These are phyloP conservation scores for Saccostrea echinata DNA, from an alignment of 1,140 invertebrate species.

Conservation along the genomic window DNA sequence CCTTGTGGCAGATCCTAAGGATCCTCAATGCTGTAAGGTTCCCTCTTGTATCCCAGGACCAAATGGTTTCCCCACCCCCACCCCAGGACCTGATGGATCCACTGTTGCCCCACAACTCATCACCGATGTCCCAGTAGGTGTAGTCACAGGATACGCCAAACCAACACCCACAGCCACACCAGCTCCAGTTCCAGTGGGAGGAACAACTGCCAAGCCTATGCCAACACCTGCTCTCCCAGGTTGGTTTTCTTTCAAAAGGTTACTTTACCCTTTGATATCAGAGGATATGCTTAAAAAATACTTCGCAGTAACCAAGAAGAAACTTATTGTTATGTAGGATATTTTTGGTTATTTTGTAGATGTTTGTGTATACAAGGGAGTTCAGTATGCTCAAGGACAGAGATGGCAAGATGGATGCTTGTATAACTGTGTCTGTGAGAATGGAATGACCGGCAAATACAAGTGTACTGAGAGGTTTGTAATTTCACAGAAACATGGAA, in stretches of 20 bases:
- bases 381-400: conserved; percentile 65
- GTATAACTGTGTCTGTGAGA: conserved; percentile 67
- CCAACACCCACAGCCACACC: conserved; percentile 52
- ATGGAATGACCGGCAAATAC: conserved; percentile 66
- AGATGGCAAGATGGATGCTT: conserved; percentile 70
- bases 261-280: too few species aligned
- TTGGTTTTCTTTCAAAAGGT: neutral
- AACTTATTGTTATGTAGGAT: too few species aligned
- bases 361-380: conserved; percentile 66
- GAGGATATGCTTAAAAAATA: too few species aligned
- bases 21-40: conserved; percentile 69
- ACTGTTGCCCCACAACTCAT: conserved; percentile 50
- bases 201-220: conserved; percentile 54
- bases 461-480: conserved; percentile 66
- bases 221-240: conserved; percentile 56
- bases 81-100: conserved; percentile 50
- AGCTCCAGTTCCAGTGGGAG: conserved; percentile 45
- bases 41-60: conserved; percentile 65
- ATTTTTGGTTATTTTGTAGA: conserved; percentile 44
- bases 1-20: conserved; percentile 67
- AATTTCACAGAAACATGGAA: neutral
- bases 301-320: too few species aligned
- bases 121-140: conserved; percentile 52
- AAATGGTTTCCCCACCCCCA: conserved; percentile 52
- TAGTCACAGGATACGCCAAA: conserved; percentile 57